Percentiles rank a stretch among this genome's conserved stretches.
These are phyloP conservation scores for Coleophora deauratella DNA, from an alignment of 2,888 invertebrate species.

Conservation along the genomic window DNA sequence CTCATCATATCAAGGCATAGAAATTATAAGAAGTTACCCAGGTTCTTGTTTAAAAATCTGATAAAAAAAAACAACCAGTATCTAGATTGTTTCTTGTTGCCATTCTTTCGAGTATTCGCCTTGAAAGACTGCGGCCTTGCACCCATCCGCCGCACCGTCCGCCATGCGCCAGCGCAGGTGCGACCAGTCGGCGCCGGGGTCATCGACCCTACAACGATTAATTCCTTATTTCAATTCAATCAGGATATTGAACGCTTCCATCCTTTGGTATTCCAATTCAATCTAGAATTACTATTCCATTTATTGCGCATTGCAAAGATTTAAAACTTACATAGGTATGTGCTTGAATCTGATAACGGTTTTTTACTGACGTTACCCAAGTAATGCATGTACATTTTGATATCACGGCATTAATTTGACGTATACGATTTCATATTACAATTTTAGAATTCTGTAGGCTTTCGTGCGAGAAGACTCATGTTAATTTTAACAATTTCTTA, in stretches of 20 bases:
- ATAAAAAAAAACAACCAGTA: too few species aligned
- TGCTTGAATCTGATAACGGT: not conserved
- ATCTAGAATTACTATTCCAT: too few species aligned
- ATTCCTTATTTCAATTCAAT: slow-evolving; percentile 26
- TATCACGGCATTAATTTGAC: not conserved
- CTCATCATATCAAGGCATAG: too few species aligned
- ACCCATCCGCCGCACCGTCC: slow-evolving; percentile 37
- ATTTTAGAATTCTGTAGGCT: too few species aligned
- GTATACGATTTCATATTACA: slow-evolving; percentile 2
- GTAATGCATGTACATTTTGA: not conserved
- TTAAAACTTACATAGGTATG: too few species aligned
- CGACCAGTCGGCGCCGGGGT: slow-evolving; percentile 38
- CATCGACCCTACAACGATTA: slow-evolving; percentile 40
- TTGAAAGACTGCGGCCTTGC: slow-evolving; percentile 32
- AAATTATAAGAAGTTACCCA: too few species aligned
- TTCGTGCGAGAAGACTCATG: slow-evolving; percentile 15
- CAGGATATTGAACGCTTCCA: slow-evolving; percentile 11
- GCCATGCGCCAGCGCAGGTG: slow-evolving; percentile 51
- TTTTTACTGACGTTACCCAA: not conserved
- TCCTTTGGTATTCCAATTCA: too few species aligned
- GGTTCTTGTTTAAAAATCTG: too few species aligned
- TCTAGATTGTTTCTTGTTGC: too few species aligned
- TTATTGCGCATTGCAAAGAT: too few species aligned
- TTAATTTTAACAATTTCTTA: slow-evolving; percentile 24
- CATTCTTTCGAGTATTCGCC: too few species aligned